Base-by-base conservation (phyloP, 2,113 vertebrate species). In the Ammospiza nelsoni region DNA sequence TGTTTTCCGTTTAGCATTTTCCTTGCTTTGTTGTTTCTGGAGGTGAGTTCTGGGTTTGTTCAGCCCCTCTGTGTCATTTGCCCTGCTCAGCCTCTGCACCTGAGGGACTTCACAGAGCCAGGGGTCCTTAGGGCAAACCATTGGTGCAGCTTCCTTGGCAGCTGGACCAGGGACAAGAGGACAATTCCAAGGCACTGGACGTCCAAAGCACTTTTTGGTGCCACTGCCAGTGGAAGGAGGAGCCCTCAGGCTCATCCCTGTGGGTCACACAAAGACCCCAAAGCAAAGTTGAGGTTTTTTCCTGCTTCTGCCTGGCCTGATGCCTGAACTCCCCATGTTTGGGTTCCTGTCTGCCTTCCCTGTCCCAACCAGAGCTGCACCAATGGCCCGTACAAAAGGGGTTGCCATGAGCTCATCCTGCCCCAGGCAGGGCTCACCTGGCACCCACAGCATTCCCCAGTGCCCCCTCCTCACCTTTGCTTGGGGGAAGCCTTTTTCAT, bases 11-110 rank as follows among this genome's bases (percentile, higher is more conserved):
- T 93, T 89, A 78, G 93, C 52, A 1, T 84, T 93, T 91, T 84
- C 95, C 94, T 96, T 92, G 95, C 89, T 97, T 91, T 95, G 92
- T 90, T 88, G 77, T 92, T 96, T 94, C 89, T 90, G 72, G 95
- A 89, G 84, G 86, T 91, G 94, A 95, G 92, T 83, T 92, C 72
- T 89, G 92, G 88, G 22, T 49, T 85, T 35, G 52, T 87, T 73
- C 82, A 51, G 93, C 66, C 78, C 89, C 59, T 89, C 17, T 67
- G 77, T 87, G 76, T 51, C 0, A 0, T 76, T 55, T 16, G 31
- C 19, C 69, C 92, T 11, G 11, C 57, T 80, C 65, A 62, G 79
- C 57, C 73, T 77, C 71, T 57, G 21, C 49, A 46, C 58, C 86
- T 55, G 69, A 78, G 76, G 7, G 13, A 46, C 67, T 54, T 63